phyloP scores from a whole-genome alignment of 2,888 invertebrate genomes.

The Torymus tubicola region DNA sequence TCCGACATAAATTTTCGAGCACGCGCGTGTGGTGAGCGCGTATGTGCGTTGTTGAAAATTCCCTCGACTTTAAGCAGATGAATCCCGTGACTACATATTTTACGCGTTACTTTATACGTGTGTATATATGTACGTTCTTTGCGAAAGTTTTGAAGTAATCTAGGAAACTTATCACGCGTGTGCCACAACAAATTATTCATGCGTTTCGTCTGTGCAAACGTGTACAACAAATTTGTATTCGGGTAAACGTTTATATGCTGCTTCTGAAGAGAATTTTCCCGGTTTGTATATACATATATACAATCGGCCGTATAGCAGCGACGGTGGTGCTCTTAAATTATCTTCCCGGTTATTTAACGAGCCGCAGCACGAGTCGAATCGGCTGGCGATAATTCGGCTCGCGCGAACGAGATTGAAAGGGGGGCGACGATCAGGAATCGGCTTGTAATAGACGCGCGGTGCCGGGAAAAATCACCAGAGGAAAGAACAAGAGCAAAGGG shows the following conservation, averaged over 20 bases:
- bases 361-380: conserved; percentile 21
- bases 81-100: too few relatives aligned
- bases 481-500: conserved; percentile 30
- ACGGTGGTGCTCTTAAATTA: conserved; percentile 37
- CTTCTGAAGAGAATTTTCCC: not conserved
- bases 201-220: too few relatives aligned
- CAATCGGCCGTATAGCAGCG: not conserved
- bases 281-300: not conserved
- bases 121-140: too few relatives aligned
- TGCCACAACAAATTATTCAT: too few relatives aligned
- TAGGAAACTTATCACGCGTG: too few relatives aligned
- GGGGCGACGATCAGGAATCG: not conserved
- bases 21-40: not conserved
- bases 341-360: conserved; percentile 26
- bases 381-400: conserved; percentile 22
- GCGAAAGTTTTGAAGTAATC: too few relatives aligned
- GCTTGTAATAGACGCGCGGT: conserved; percentile 15
- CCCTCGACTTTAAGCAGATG: too few relatives aligned
- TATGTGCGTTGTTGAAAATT: not conserved
- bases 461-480: not conserved
- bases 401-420: conserved; percentile 27
- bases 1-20: conserved; percentile 34
- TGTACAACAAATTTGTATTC: too few relatives aligned
- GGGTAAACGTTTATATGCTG: conserved; percentile 8
- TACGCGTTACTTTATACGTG: too few relatives aligned